A percentile compares a stretch with the other conserved stretches of the same genome.
These are phyloP conservation scores for Pardosa pseudoannulata DNA, from an alignment of 2,888 invertebrate genomes.

Conservation along the genomic window DNA sequence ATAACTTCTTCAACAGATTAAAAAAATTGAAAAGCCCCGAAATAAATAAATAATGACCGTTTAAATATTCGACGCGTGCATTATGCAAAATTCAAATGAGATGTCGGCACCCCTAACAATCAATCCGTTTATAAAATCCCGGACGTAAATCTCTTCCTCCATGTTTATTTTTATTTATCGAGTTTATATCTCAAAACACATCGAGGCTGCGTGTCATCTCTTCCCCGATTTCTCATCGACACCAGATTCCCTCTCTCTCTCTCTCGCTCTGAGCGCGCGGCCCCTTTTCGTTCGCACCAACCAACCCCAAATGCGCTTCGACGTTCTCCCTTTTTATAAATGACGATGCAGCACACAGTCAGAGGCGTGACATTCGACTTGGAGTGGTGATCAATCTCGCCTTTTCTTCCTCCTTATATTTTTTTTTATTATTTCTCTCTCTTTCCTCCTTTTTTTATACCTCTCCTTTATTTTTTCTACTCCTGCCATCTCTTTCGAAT, in stretches of 20 bases:
- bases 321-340: constrained; percentile 54
- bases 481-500: constrained; percentile 55
- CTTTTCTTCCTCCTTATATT: constrained; percentile 35
- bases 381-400: constrained; percentile 65
- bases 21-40: too few species aligned
- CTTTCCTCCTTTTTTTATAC: constrained; percentile 15
- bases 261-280: constrained; percentile 9
- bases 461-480: constrained; percentile 32
- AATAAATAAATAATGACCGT: not conserved
- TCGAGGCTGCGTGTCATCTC: constrained; percentile 53
- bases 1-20: too few species aligned
- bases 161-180: constrained; percentile 69
- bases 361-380: constrained; percentile 69
- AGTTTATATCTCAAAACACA: constrained; percentile 60
- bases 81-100: constrained; percentile 4
- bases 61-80: not conserved
- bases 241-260: constrained; percentile 52
- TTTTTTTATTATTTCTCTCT: constrained; percentile 18
- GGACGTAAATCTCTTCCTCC: not conserved
- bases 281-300: constrained; percentile 16
- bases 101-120: not conserved
- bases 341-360: constrained; percentile 53
- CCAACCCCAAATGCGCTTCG: constrained; percentile 46
- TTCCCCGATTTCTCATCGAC: constrained; percentile 35
- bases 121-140: not conserved